Evolutionary conservation across 2,113 vertebrate species (phyloP), one percentile per base, ranked within the genome.

Genomic region (Paratilapia polleni): DNA sequence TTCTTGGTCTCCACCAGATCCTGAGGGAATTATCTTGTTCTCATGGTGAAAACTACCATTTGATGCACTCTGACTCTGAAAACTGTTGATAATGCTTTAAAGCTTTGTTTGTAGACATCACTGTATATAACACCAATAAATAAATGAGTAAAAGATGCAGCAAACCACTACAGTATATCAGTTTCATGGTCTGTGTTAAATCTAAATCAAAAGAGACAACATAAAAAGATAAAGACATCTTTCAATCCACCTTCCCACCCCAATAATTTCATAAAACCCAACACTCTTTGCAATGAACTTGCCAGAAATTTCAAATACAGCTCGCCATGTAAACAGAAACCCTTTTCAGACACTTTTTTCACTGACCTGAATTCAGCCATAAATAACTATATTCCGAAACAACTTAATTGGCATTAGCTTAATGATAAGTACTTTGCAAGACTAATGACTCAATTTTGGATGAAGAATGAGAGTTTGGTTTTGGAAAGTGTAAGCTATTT

Each of bases 391-490:
- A 66, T 89, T 93, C 77, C 49, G 43, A 77, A 90, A 87, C 43
- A 85, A 84, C 56, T 81, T 87, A 89, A 77, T 81, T 68, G 26
- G 83, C 75, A 90, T 88, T 88, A 80, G 49, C 63, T 54, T 73
- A 73, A 54, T 54, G 47, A 24, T 92, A 91, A 84, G 87, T 66
- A 73, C 85, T 80, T 26, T 52, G 9, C 15, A 49, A 15, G 6
- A 52, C 77, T 92, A 89, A 94, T 89, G 59, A 80, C 54, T 88
- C 63, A 19, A 77, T 78, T 86, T 77, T 70, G 76, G 77, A 88
- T 82, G 56, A 74, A 49, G 52, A 82, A 82, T 70, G 81, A 84
- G 79, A 52, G 80, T 82, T 89, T 41, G 43, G 78, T 80, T 88
- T 82, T 84, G 68, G 68, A 73, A 73, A 75, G 36, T 36, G n/a